phyloP scores from a whole-genome alignment of 2,113 vertebrate genomes.

The Cardinalis cardinalis region DNA sequence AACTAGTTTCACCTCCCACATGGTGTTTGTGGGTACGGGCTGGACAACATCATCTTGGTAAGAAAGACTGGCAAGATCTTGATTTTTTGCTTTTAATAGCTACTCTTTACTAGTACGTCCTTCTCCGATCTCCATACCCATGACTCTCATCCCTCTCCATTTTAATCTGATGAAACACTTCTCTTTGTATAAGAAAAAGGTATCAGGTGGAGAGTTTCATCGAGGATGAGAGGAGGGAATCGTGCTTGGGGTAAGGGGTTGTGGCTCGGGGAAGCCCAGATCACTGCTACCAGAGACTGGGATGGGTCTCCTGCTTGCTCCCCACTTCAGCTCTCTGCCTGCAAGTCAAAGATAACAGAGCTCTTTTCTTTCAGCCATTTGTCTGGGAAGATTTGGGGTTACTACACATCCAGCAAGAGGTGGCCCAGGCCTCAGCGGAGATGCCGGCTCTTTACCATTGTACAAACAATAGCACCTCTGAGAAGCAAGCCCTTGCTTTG shows the following conservation, averaged over 20 bases:
- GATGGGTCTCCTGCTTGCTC: constrained; percentile 3
- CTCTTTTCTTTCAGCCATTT: constrained; percentile 50
- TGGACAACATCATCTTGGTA: not conserved
- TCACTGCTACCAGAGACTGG: not conserved
- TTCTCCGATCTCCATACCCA: constrained; percentile 4
- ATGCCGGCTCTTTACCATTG: not conserved
- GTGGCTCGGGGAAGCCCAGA: not conserved
- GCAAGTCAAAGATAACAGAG: constrained; percentile 35
- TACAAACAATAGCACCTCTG: constrained; percentile 61
- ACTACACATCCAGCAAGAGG: constrained; percentile 40
- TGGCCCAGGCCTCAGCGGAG: constrained; percentile 13
- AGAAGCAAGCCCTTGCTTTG: constrained; percentile 52
- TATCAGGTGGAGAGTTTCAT: not conserved
- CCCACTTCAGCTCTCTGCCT: not conserved
- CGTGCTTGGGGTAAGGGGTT: not conserved
- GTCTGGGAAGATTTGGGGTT: constrained; percentile 50
- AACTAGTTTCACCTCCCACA: not conserved
- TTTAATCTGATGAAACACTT: constrained; percentile 11
- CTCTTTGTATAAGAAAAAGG: not conserved
- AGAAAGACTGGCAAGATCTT: not conserved
- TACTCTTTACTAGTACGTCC: not conserved
- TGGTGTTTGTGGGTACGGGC: not conserved
- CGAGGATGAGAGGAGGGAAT: not conserved
- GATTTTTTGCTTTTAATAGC: not conserved
- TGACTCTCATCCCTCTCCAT: not conserved